Conservation (phyloP, 2,797 vertebrate genomes). For the Nasua narica region DNA sequence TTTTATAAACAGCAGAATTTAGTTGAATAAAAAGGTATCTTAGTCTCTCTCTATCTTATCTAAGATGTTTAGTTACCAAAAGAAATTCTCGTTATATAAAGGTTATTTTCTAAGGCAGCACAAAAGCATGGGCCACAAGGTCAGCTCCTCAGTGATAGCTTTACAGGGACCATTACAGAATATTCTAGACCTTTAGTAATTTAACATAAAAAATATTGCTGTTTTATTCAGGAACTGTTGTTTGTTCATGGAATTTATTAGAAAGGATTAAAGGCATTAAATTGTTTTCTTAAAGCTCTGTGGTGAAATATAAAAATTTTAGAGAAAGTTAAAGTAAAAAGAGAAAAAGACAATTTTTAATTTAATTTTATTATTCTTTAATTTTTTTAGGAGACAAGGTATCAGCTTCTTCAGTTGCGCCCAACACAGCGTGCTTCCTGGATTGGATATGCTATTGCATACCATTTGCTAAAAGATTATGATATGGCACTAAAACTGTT, state of each 20-base stretch:
- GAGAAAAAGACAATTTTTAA: not conserved
- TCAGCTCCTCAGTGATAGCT: not conserved
- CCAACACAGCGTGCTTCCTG: conserved; percentile 86
- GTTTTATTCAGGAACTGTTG: not conserved
- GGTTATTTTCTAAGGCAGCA: not conserved
- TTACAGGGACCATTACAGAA: not conserved
- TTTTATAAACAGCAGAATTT: not conserved
- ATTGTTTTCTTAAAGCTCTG: conserved; percentile 2
- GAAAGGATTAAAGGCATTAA: not conserved
- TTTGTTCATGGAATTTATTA: conserved; percentile 25
- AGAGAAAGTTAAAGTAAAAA: not conserved
- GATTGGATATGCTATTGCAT: conserved; percentile 88
- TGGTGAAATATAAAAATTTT: conserved; percentile 25
- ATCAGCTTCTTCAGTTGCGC: conserved; percentile 86
- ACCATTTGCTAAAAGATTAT: conserved; percentile 87
- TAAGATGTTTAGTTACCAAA: not conserved
- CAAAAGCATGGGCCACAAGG: not conserved
- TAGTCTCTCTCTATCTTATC: not conserved
- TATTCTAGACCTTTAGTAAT: not conserved
- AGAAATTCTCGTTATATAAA: not conserved
- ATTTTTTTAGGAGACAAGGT: conserved; percentile 84
- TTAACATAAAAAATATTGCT: not conserved
- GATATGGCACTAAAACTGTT: conserved; percentile 87
- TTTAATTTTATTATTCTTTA: not conserved
- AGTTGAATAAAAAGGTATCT: not conserved